These are phyloP conservation scores for Meganola albula DNA, from an alignment of 2,888 invertebrate species.

Conservation along the genomic window DNA sequence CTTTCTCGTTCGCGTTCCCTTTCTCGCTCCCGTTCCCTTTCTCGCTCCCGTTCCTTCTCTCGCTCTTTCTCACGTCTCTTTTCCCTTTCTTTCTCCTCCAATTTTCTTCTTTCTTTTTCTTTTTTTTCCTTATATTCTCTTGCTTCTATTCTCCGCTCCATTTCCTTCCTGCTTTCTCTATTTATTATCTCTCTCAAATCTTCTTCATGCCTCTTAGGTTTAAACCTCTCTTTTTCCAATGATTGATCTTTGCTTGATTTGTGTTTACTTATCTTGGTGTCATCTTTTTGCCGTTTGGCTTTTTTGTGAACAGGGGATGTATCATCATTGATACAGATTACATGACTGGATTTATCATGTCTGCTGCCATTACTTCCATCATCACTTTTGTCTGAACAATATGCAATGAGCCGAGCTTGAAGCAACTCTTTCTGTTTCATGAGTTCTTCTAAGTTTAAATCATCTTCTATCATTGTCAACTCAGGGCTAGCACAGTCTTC, in stretches of 20 bases:
- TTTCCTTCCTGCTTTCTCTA: constrained; percentile 49
- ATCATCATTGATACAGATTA: constrained; percentile 40
- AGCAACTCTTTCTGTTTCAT: constrained; percentile 92
- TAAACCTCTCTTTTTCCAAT: constrained; percentile 43
- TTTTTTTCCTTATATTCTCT: constrained; percentile 40
- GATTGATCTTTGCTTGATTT: constrained; percentile 56
- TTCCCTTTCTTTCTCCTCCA: constrained; percentile 32
- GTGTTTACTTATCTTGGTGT: constrained; percentile 38
- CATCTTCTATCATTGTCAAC: constrained; percentile 87
- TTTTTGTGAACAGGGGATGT: constrained; percentile 68
- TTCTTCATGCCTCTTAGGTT: constrained; percentile 49
- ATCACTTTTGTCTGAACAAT: constrained; percentile 82
- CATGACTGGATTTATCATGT: constrained; percentile 65
- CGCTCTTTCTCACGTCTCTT: constrained; percentile 31
- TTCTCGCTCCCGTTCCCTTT: constrained; percentile 34
- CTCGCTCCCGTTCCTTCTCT: constrained; percentile 39
- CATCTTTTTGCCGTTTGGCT: constrained; percentile 54
- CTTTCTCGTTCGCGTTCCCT: constrained; percentile 31
- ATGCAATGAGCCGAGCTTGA: constrained; percentile 87
- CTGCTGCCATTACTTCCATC: constrained; percentile 49
- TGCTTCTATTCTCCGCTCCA: constrained; percentile 45
- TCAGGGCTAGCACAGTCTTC: constrained; percentile 84
- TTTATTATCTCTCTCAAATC: constrained; percentile 64
- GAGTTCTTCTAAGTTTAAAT: constrained; percentile 90
- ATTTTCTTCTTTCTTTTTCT: constrained; percentile 42